A percentile compares a stretch with the other conserved stretches of the same genome.
Evolutionary conservation across 2,888 invertebrate genomes (phyloP).

Genomic region (Ormyrus labotus): DNA sequence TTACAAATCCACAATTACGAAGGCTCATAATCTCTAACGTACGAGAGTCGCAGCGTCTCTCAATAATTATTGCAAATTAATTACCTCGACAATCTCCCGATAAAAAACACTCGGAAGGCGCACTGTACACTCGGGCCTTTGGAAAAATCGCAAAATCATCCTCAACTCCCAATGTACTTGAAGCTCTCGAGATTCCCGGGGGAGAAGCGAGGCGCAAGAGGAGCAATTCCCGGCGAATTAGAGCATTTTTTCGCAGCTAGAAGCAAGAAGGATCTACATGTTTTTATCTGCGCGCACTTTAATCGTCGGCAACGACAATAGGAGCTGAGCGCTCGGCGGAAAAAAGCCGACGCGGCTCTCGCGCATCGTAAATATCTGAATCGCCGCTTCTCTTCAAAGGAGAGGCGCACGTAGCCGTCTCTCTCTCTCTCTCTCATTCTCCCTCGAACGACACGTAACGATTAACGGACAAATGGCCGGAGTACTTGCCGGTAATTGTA

Average conservation of each 20-base stretch:
- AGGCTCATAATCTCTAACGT: too few species aligned
- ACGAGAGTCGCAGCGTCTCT: background rate
- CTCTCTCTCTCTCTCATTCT: background rate
- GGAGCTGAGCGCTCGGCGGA: background rate
- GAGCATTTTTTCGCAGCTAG: constrained; percentile 50
- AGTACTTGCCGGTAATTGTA: constrained; percentile 73
- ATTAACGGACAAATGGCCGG: constrained; percentile 73
- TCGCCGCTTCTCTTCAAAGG: constrained; percentile 51
- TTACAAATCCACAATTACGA: background rate
- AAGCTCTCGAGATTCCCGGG: constrained; percentile 40
- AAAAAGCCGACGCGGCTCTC: constrained; percentile 27
- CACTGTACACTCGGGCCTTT: background rate
- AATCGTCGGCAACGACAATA: constrained; percentile 54
- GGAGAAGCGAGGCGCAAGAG: constrained; percentile 4
- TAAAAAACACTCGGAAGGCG: constrained; percentile 16
- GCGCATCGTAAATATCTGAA: constrained; percentile 63
- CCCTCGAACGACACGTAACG: constrained; percentile 66
- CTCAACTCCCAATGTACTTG: background rate
- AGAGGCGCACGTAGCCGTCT: constrained; percentile 53
- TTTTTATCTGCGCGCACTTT: constrained; percentile 46
- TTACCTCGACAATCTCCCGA: background rate
- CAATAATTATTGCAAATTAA: constrained; percentile 52
- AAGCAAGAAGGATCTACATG: constrained; percentile 29
- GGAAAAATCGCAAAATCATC: constrained; percentile 32
- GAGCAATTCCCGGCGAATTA: constrained; percentile 55